phyloP scores from a whole-genome alignment of 1,140 invertebrate genomes.

The Saccostrea glomerata region DNA sequence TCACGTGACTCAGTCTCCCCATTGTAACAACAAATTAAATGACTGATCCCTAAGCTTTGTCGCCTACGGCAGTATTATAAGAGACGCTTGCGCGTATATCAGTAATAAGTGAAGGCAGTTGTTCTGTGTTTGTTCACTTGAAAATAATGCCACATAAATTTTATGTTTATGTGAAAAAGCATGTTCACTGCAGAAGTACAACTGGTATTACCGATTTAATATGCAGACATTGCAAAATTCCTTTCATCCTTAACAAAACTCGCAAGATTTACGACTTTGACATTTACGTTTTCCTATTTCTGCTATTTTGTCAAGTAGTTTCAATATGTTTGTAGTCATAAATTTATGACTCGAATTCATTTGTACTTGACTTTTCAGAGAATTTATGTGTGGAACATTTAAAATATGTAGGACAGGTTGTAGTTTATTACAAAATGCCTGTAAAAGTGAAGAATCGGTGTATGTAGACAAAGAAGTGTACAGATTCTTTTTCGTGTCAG shows the following conservation, averaged over 20 bases:
- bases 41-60: neutral
- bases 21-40: too few relatives aligned
- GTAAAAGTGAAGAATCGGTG: too few relatives aligned
- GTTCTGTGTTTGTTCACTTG: conserved; percentile 17
- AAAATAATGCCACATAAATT: conserved; percentile 9
- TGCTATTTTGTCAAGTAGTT: conserved; percentile 6
- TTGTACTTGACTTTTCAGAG: neutral
- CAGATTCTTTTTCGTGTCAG: too few relatives aligned
- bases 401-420: too few relatives aligned
- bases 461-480: too few relatives aligned
- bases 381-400: neutral
- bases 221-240: conserved; percentile 8
- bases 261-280: neutral
- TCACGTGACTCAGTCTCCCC: too few relatives aligned
- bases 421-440: too few relatives aligned
- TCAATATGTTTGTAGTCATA: neutral
- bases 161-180: conserved; percentile 18
- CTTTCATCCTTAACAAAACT: neutral
- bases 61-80: neutral
- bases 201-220: neutral
- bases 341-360: neutral
- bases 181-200: conserved; percentile 15
- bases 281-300: conserved; percentile 2
- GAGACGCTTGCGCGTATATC: too few relatives aligned
- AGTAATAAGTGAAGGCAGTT: neutral